Base-by-base conservation (phyloP, 2,888 invertebrate species). In the Gari tellinella region DNA sequence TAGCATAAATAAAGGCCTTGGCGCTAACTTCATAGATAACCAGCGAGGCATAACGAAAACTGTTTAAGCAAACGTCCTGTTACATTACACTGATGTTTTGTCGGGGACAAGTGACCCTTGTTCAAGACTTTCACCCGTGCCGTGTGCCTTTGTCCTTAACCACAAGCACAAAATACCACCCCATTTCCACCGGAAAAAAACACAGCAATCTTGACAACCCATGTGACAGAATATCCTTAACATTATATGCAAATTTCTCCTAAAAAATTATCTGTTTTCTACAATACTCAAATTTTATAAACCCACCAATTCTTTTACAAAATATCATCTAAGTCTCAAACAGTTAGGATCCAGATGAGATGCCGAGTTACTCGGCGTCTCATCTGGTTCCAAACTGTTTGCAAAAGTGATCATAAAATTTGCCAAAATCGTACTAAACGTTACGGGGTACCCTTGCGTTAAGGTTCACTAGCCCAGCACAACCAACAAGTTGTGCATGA, bases 121-220 rank as follows among this genome's bases (percentile, higher is more conserved):
- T 75, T 68, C 55, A 43, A 51, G 75, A 75, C 75, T 75, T 75
- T 75, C 75, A 57, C 70, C 75, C 63, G 37, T 75, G 70, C 70
- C 66, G 53, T 19, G 31, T n/a, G 40, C 26, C 51, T 62, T 69
- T 69, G 74, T 69, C 62, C 61, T 17, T 41, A 68, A 51, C 41
- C 53, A 14, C 7, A 17, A 31, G 56, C 68, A 26, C 41, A 68
- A 68, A 68, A 61, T 55, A 38, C 40, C 56, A 41, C 45, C 40
- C 45, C 45, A 46, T 19, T 58, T 26, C 46, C 31, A 31, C 31
- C 31, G 14, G 46, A n/a, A 46, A 45, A 45, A 46, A 58, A 31
- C 19, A n/a, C n/a, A n/a, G n/a, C n/a, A n/a, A 46, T n/a, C n/a
- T 31, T 46, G 46, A 45, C 19, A 46, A 31, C 46, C 45, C n/a